Evolutionary conservation across 2,888 invertebrate genomes (phyloP).

Genomic region (Acronicta aceris): DNA sequence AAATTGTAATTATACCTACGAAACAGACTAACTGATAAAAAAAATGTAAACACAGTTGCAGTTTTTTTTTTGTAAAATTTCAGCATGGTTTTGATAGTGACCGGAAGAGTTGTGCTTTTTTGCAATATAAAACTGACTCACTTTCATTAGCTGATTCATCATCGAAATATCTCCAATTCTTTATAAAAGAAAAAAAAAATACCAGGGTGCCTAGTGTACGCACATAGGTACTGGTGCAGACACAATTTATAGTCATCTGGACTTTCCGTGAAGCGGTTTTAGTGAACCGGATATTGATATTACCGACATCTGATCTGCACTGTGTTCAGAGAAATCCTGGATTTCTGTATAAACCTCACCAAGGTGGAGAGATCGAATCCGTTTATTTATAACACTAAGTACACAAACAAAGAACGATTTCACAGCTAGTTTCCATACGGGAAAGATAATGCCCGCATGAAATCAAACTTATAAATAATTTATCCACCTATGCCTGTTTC

Average conservation of each 20-base stretch:
- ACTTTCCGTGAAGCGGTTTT: constrained; percentile 8
- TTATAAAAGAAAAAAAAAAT: too few relatives aligned
- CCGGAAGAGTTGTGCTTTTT: too few relatives aligned
- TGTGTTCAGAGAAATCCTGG: constrained; percentile 5
- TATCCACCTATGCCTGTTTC: too few relatives aligned
- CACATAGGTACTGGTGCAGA: background rate
- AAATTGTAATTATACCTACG: too few relatives aligned
- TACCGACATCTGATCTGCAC: constrained; percentile 18
- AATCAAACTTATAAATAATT: constrained; percentile 1
- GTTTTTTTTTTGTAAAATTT: too few relatives aligned
- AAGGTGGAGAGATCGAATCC: constrained; percentile 23
- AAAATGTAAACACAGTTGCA: too few relatives aligned
- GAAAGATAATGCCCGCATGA: constrained; percentile 21
- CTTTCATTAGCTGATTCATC: background rate
- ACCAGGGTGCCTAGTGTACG: too few relatives aligned
- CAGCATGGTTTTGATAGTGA: too few relatives aligned
- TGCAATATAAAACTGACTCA: too few relatives aligned
- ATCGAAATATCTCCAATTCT: too few relatives aligned
- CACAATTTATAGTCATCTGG: background rate
- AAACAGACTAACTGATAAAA: too few relatives aligned
- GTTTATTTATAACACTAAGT: constrained; percentile 37
- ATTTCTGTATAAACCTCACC: constrained; percentile 22
- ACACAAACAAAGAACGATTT: constrained; percentile 19
- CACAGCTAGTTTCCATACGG: constrained; percentile 14
- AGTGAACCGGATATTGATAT: constrained; percentile 25